phyloP scores from a whole-genome alignment of 2,888 invertebrate species.

The Harpagoxenus sublaevis region DNA sequence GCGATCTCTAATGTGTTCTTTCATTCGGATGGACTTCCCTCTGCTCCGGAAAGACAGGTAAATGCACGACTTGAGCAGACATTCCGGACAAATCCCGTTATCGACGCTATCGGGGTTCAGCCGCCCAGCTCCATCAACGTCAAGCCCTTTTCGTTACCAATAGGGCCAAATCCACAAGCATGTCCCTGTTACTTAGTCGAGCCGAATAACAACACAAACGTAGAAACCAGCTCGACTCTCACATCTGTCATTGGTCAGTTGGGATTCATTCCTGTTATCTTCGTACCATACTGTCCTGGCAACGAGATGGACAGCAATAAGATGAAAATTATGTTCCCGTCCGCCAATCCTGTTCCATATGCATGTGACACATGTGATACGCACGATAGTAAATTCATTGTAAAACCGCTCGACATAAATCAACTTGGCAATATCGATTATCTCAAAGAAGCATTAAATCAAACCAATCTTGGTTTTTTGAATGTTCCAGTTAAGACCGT shows the following conservation, averaged over 20 bases:
- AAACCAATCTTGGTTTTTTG: conserved; percentile 79
- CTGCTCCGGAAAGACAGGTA: conserved; percentile 69
- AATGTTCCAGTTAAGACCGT: conserved; percentile 77
- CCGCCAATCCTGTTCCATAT: conserved; percentile 89
- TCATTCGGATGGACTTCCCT: conserved; percentile 50
- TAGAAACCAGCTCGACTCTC: conserved; percentile 81
- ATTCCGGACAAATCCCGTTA: conserved; percentile 83
- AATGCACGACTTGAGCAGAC: conserved; percentile 64
- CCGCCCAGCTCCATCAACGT: conserved; percentile 87
- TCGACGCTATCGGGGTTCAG: conserved; percentile 84
- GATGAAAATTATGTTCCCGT: conserved; percentile 88
- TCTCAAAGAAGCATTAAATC: conserved; percentile 74
- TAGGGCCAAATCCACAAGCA: conserved; percentile 89
- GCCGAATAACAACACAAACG: conserved; percentile 85
- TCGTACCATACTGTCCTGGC: conserved; percentile 90
- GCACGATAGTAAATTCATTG: conserved; percentile 71
- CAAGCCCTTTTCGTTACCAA: conserved; percentile 88
- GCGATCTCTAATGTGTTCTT: conserved; percentile 13
- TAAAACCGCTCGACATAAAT: conserved; percentile 73
- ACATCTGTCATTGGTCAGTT: conserved; percentile 83
- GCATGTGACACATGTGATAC: conserved; percentile 89
- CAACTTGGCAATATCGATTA: conserved; percentile 76
- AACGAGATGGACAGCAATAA: conserved; percentile 81
- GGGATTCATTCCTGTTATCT: conserved; percentile 91
- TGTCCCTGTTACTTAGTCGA: conserved; percentile 90